phyloP scores from a whole-genome alignment of 1,140 invertebrate species.

The Pogonus chalceus region DNA sequence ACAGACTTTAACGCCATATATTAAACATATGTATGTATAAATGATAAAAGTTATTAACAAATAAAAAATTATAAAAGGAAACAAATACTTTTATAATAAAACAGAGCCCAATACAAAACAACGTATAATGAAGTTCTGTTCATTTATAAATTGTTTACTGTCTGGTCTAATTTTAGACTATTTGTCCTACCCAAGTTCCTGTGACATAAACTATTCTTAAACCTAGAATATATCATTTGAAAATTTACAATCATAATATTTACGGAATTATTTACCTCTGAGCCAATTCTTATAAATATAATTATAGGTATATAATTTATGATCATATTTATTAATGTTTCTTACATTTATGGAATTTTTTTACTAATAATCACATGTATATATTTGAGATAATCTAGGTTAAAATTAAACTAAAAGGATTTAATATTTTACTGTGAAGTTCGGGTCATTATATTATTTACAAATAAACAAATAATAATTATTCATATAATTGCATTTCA shows the following conservation, averaged over 20 bases:
- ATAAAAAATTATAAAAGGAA: background rate
- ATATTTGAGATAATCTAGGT: background rate
- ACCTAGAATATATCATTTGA: too few species aligned
- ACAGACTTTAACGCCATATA: background rate
- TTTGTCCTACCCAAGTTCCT: background rate
- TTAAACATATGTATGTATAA: background rate
- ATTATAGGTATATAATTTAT: background rate
- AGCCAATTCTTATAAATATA: background rate
- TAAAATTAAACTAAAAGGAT: too few species aligned
- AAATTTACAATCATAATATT: too few species aligned
- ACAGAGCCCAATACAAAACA: too few species aligned
- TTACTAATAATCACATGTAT: background rate
- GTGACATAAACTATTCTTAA: background rate
- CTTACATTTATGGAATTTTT: background rate
- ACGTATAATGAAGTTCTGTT: background rate
- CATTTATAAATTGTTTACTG: background rate
- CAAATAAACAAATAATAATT: too few species aligned
- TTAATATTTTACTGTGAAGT: too few species aligned
- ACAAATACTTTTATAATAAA: background rate
- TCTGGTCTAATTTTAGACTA: background rate
- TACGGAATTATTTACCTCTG: background rate
- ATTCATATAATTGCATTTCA: too few species aligned
- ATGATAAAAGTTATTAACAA: background rate
- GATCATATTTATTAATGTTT: background rate
- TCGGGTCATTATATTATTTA: too few species aligned